phyloP scores from a whole-genome alignment of 2,797 vertebrate genomes.

The Pseudomugil gertrudae region DNA sequence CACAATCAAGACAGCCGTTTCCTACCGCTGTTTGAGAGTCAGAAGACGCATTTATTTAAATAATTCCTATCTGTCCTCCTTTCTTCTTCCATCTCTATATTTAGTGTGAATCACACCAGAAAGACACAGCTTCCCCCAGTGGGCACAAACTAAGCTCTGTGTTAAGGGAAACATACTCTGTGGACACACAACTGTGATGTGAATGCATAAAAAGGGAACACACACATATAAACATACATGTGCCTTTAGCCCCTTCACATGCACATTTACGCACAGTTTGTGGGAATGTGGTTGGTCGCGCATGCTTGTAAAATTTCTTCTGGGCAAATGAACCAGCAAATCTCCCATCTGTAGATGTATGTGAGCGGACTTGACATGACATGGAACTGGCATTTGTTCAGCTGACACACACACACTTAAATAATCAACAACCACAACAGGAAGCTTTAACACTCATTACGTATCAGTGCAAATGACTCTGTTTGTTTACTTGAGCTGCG shows the following conservation, averaged over 20 bases:
- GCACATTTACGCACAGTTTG: constrained; percentile 30
- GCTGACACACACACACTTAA: constrained; percentile 13
- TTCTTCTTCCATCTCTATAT: constrained; percentile 24
- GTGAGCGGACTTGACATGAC: constrained; percentile 64
- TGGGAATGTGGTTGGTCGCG: constrained; percentile 30
- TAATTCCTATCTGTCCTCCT: constrained; percentile 1
- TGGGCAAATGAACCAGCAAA: constrained; percentile 70
- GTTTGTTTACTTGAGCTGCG: constrained; percentile 48
- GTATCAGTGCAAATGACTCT: constrained; percentile 15
- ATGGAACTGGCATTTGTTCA: constrained; percentile 57
- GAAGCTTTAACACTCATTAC: constrained; percentile 24
- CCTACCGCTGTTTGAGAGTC: background rate
- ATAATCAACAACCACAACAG: constrained; percentile 33
- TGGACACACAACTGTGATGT: constrained; percentile 27
- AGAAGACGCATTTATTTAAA: background rate
- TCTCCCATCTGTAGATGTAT: constrained; percentile 63
- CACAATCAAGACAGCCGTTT: background rate
- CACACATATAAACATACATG: constrained; percentile 9
- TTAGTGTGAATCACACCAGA: constrained; percentile 54
- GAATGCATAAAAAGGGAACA: constrained; percentile 11
- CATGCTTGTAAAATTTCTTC: constrained; percentile 48
- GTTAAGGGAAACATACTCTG: constrained; percentile 40
- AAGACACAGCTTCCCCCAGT: constrained; percentile 50
- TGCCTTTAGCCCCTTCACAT: background rate
- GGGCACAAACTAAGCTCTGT: constrained; percentile 45